These are phyloP conservation scores for Plebejus anna DNA, from an alignment of 2,888 invertebrate genomes.

Conservation along the genomic window DNA sequence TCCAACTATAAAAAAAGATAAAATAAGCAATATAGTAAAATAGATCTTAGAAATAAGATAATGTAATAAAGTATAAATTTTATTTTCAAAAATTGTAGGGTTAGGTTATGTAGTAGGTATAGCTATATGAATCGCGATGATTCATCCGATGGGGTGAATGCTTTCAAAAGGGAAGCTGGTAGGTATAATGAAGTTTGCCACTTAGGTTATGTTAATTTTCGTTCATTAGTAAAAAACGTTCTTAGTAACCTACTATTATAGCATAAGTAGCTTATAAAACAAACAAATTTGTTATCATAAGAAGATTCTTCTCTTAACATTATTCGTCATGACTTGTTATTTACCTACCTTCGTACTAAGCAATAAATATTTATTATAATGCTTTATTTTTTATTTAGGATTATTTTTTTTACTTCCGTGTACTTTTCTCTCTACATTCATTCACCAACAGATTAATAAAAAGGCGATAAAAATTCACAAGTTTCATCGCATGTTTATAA, in stretches of 20 bases:
- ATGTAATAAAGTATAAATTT: not conserved
- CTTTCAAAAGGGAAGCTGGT: not conserved
- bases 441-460: not conserved
- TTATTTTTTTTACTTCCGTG: not conserved
- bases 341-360: too few relatives aligned
- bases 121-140: not conserved
- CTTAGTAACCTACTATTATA: too few relatives aligned
- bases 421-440: not conserved
- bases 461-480: constrained; percentile 18
- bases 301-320: too few relatives aligned
- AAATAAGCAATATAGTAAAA: too few relatives aligned
- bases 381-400: not conserved
- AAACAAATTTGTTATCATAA: too few relatives aligned
- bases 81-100: not conserved
- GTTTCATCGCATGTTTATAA: constrained; percentile 8
- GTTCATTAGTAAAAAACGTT: not conserved
- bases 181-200: not conserved
- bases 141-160: not conserved
- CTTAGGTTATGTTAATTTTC: not conserved
- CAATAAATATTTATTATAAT: too few relatives aligned
- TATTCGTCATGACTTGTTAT: too few relatives aligned
- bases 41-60: too few relatives aligned
- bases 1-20: too few relatives aligned
- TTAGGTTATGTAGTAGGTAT: not conserved
- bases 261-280: too few relatives aligned